These are phyloP conservation scores for Hololepta plana DNA, from an alignment of 2,888 invertebrate species.

Conservation along the genomic window DNA sequence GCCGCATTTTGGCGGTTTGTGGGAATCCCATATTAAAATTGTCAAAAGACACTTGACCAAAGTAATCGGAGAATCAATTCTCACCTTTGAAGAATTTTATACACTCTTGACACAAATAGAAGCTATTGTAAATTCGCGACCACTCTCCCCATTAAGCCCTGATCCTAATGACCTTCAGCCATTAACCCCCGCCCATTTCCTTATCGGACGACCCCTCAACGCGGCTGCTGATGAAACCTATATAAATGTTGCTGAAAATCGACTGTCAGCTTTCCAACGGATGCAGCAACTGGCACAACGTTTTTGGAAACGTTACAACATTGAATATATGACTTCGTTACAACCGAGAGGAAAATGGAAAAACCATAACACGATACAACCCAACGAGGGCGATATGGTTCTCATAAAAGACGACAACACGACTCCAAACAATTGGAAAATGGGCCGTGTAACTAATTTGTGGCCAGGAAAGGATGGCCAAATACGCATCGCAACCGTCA, in stretches of 20 bases:
- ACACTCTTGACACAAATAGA: conserved; percentile 6
- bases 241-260: not conserved
- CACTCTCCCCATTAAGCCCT: conserved; percentile 5
- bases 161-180: conserved; percentile 6
- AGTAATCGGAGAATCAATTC: too few relatives aligned
- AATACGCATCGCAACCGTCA: not conserved
- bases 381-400: too few relatives aligned
- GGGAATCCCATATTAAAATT: conserved; percentile 7
- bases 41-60: conserved; percentile 6
- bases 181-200: conserved; percentile 7
- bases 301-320: conserved; percentile 1
- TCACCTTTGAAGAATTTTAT: conserved; percentile 5
- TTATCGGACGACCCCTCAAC: too few relatives aligned
- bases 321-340: not conserved
- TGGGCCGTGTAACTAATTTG: not conserved
- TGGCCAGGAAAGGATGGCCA: not conserved
- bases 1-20: conserved; percentile 8
- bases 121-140: conserved; percentile 7
- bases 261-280: not conserved
- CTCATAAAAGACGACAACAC: not conserved
- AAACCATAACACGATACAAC: too few relatives aligned
- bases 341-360: not conserved
- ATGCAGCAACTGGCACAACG: not conserved
- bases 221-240: not conserved
- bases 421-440: not conserved